These are phyloP conservation scores for Lepus americanus DNA, from an alignment of 2,113 vertebrate genomes.

Conservation along the genomic window DNA sequence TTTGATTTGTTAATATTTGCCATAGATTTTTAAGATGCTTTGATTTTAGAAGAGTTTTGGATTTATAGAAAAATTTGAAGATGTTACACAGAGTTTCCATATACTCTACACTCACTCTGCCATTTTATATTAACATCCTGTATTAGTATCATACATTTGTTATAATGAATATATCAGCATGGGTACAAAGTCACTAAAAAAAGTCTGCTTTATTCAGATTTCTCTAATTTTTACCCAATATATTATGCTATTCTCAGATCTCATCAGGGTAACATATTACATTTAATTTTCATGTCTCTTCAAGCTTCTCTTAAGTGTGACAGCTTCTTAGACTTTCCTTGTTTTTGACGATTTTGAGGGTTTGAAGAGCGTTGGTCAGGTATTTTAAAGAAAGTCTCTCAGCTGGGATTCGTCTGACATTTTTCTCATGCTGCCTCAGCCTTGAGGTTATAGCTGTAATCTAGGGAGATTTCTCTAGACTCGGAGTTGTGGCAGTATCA, in stretches of 20 bases:
- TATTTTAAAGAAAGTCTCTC: neutral
- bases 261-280: neutral
- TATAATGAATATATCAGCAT: neutral
- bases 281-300: too few species aligned
- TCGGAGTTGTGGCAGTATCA: neutral
- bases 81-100: neutral
- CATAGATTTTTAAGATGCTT: neutral
- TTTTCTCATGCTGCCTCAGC: neutral
- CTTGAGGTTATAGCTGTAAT: too few species aligned
- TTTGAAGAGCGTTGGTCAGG: neutral
- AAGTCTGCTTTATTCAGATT: neutral
- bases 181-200: neutral
- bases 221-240: neutral
- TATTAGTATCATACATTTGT: neutral
- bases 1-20: neutral
- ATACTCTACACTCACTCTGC: neutral
- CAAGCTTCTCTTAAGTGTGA: neutral
- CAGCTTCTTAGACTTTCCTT: neutral
- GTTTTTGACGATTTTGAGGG: neutral
- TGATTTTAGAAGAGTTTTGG: neutral
- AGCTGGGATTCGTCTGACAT: neutral
- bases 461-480: too few species aligned
- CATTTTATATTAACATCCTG: neutral
- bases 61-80: neutral
- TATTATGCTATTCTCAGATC: neutral